phyloP scores from a whole-genome alignment of 2,113 vertebrate genomes.

The Lagopus muta region DNA sequence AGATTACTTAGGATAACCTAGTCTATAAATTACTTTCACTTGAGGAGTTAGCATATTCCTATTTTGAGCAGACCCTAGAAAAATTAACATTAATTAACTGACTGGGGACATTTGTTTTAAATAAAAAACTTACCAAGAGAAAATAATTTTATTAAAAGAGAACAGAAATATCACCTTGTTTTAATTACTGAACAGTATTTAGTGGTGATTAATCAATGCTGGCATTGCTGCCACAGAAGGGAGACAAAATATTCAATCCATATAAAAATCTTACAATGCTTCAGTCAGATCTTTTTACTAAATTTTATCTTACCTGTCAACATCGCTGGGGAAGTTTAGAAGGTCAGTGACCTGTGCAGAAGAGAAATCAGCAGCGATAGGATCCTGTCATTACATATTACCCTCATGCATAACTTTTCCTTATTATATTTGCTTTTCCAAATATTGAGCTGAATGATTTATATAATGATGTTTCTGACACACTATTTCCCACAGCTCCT shows the following conservation, averaged over 20 bases:
- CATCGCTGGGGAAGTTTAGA: not conserved
- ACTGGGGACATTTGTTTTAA: constrained; percentile 12
- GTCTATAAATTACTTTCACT: constrained; percentile 20
- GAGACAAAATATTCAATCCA: constrained; percentile 15
- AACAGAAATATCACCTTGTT: not conserved
- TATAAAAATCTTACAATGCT: not conserved
- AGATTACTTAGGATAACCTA: not conserved
- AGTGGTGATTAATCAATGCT: constrained; percentile 12
- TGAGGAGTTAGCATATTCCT: not conserved
- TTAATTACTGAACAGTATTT: constrained; percentile 33
- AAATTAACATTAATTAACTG: constrained; percentile 5
- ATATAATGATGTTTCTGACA: not conserved
- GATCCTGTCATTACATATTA: not conserved
- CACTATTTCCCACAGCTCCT: not conserved
- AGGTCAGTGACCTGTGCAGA: not conserved
- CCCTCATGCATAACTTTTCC: not conserved
- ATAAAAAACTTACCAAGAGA: not conserved
- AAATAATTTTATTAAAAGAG: constrained; percentile 1
- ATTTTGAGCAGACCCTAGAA: not conserved
- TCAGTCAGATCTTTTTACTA: not conserved
- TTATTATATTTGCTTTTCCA: not conserved
- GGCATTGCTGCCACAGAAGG: not conserved
- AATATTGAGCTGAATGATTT: not conserved
- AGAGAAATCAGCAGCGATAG: not conserved
- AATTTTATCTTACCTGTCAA: not conserved